These are phyloP conservation scores for Lasiommata megera DNA, from an alignment of 2,888 invertebrate species.

Conservation along the genomic window DNA sequence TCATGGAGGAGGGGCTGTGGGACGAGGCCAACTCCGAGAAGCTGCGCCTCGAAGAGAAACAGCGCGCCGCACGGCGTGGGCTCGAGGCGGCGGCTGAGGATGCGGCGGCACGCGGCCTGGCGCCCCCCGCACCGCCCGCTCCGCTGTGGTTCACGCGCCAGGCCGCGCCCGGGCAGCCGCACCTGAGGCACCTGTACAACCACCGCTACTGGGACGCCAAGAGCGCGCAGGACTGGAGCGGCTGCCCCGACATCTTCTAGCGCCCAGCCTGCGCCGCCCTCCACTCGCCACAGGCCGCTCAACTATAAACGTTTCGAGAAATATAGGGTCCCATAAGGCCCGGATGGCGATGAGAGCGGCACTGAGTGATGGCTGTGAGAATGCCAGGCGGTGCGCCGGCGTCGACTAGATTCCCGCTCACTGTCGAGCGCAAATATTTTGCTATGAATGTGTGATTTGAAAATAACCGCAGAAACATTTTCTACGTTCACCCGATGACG, in stretches of 20 bases:
- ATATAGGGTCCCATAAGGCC: too few relatives aligned
- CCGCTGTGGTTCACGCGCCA: constrained; percentile 95
- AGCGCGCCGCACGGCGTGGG: constrained; percentile 88
- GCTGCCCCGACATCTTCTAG: constrained; percentile 95
- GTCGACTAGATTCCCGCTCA: too few relatives aligned
- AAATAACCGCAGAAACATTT: too few relatives aligned
- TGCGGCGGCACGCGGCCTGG: constrained; percentile 83
- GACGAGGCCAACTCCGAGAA: constrained; percentile 95
- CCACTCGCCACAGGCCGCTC: too few relatives aligned
- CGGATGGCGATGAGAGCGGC: too few relatives aligned
- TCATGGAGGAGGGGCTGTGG: constrained; percentile 97
- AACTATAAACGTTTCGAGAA: too few relatives aligned
- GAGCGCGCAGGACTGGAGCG: constrained; percentile 91
- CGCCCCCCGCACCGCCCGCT: constrained; percentile 83
- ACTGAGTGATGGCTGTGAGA: too few relatives aligned
- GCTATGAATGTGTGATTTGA: too few relatives aligned
- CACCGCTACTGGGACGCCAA: constrained; percentile 97
- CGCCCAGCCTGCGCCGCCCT: constrained; percentile 19
- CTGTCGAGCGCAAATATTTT: too few relatives aligned
- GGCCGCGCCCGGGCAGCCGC: constrained; percentile 80
- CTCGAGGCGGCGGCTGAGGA: constrained; percentile 90
- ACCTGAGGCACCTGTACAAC: constrained; percentile 87
- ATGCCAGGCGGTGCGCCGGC: too few relatives aligned
- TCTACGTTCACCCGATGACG: too few relatives aligned
- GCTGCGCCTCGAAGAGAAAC: constrained; percentile 95